Evolutionary conservation across 1,140 invertebrate genomes (phyloP).

Genomic region (silkworm (Bombyx mori)): DNA sequence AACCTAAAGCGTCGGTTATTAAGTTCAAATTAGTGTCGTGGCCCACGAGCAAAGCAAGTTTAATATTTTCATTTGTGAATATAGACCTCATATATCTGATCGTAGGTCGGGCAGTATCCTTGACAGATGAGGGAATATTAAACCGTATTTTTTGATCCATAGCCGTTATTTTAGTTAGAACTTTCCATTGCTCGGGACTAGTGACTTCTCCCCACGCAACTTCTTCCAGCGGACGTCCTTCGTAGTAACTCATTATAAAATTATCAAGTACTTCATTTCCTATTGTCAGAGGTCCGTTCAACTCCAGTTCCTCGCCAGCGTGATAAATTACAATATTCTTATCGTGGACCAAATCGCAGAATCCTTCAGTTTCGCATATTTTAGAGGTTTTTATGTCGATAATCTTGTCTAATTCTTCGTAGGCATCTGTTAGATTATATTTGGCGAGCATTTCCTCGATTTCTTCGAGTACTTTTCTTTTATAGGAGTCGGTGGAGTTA

Average conservation of each 20-base stretch:
- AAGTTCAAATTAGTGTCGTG: conserved; percentile 34
- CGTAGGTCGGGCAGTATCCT: conserved; percentile 36
- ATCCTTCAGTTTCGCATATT: conserved; percentile 26
- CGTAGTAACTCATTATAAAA: conserved; percentile 56
- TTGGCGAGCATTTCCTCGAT: conserved; percentile 34
- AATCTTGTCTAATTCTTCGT: conserved; percentile 33
- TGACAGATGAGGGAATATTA: conserved; percentile 29
- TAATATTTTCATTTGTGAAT: conserved; percentile 21
- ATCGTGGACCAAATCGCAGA: conserved; percentile 34
- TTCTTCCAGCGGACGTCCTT: conserved; percentile 31
- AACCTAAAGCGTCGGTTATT: conserved; percentile 20
- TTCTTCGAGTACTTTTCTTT: conserved; percentile 22
- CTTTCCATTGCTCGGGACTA: conserved; percentile 27
- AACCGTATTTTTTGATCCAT: conserved; percentile 41
- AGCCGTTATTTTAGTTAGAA: conserved; percentile 34
- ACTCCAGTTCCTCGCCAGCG: conserved; percentile 36
- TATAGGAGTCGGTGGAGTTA: conserved; percentile 28
- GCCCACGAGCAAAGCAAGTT: conserved; percentile 31
- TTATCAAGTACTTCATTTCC: conserved; percentile 41
- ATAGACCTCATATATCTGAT: conserved; percentile 33
- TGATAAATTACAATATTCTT: conserved; percentile 29
- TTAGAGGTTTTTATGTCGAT: conserved; percentile 36
- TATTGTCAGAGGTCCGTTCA: conserved; percentile 39
- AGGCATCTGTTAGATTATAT: conserved; percentile 29
- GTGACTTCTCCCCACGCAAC: conserved; percentile 47